Conservation (phyloP, 2,888 invertebrate genomes). For the Masnerella sp. region DNA sequence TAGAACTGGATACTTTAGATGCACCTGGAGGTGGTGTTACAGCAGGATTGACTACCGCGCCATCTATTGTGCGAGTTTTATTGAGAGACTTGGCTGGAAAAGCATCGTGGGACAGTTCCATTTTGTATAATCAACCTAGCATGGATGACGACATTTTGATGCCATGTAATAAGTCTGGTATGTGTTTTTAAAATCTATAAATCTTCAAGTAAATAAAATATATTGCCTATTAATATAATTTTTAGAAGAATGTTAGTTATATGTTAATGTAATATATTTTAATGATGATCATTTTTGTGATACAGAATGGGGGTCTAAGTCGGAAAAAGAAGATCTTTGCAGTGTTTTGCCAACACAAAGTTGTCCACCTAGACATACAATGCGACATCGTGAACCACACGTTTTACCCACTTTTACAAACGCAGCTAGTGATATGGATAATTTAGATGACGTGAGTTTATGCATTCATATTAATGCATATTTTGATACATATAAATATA, state of each 20-base stretch:
- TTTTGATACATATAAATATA: too few species aligned
- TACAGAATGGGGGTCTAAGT: slow-evolving; percentile 66
- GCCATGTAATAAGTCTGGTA: slow-evolving; percentile 67
- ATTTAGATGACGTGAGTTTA: slow-evolving; percentile 90
- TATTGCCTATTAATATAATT: too few species aligned
- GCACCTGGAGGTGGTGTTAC: slow-evolving; percentile 88
- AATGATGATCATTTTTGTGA: neutral
- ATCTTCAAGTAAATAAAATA: too few species aligned
- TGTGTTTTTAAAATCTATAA: too few species aligned
- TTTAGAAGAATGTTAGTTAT: too few species aligned
- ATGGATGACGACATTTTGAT: slow-evolving; percentile 66
- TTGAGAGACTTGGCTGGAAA: slow-evolving; percentile 95
- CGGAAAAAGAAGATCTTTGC: slow-evolving; percentile 67
- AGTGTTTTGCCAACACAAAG: slow-evolving; percentile 69
- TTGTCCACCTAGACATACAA: slow-evolving; percentile 83
- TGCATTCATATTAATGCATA: too few species aligned
- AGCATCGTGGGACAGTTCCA: slow-evolving; percentile 97
- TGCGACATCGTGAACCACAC: slow-evolving; percentile 85
- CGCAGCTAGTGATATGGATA: slow-evolving; percentile 92
- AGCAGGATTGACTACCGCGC: slow-evolving; percentile 74
- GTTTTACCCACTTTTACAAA: slow-evolving; percentile 89
- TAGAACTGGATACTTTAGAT: slow-evolving; percentile 92
- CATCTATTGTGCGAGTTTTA: slow-evolving; percentile 85
- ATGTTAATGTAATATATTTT: slow-evolving; percentile 5
- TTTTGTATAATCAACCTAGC: slow-evolving; percentile 87